phyloP scores from a whole-genome alignment of 2,113 vertebrate genomes.

The Caracal caracal region DNA sequence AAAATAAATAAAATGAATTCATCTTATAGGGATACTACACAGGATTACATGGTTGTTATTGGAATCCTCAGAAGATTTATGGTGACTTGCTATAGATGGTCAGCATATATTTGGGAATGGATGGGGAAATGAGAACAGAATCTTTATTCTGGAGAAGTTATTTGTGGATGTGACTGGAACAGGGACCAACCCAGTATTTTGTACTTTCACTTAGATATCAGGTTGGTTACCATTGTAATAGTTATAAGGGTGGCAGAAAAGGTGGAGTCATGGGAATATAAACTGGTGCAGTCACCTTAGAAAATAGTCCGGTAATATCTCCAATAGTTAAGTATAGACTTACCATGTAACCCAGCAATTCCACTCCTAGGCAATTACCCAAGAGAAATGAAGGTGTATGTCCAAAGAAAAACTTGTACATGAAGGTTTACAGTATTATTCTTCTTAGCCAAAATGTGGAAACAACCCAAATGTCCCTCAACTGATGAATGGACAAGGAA shows the following conservation, averaged over 20 bases:
- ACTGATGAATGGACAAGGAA: background rate
- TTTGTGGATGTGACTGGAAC: background rate
- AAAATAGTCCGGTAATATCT: background rate
- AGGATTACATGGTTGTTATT: background rate
- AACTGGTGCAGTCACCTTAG: background rate
- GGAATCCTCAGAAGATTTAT: background rate
- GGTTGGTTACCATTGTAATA: background rate
- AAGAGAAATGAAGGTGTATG: background rate
- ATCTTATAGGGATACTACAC: background rate
- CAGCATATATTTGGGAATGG: background rate
- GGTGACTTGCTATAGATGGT: background rate
- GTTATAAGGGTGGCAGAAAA: background rate
- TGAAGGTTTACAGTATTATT: background rate
- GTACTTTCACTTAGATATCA: conserved; percentile 12
- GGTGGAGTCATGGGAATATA: background rate
- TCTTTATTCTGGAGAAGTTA: background rate
- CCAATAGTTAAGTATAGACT: background rate
- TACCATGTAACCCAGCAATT: background rate
- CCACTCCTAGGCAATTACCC: background rate
- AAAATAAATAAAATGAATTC: background rate
- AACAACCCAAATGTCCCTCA: background rate
- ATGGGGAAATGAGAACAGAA: background rate
- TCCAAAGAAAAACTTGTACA: background rate
- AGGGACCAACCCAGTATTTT: background rate
- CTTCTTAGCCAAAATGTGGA: background rate